Evolutionary conservation across 2,888 invertebrate species (phyloP).

Genomic region (Synergus gifuensis): DNA sequence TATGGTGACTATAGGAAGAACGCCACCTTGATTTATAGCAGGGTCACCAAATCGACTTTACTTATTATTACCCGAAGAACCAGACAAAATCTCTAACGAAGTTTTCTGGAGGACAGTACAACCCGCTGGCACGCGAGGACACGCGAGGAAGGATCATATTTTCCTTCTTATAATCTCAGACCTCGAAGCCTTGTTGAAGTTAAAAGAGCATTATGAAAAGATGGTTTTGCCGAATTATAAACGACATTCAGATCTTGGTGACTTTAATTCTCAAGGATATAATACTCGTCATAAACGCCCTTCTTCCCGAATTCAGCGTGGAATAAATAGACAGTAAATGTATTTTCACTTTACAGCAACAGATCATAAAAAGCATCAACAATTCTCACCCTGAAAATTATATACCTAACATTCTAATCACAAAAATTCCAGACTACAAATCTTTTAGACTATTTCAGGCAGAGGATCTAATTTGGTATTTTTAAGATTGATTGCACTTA

Average conservation of each 20-base stretch:
- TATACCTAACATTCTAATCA: not conserved
- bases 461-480: slow-evolving; percentile 12
- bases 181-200: slow-evolving; percentile 27
- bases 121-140: slow-evolving; percentile 71
- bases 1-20: slow-evolving; percentile 43
- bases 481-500: not conserved
- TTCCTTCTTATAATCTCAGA: slow-evolving; percentile 25
- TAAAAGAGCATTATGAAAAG: slow-evolving; percentile 30
- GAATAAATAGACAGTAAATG: not conserved
- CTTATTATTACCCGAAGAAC: slow-evolving; percentile 48
- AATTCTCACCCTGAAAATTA: not conserved
- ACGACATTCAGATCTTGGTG: not conserved
- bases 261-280: slow-evolving; percentile 28
- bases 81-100: slow-evolving; percentile 44
- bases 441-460: not conserved
- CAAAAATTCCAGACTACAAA: not conserved
- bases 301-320: not conserved
- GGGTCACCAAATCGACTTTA: slow-evolving; percentile 46
- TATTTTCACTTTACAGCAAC: not conserved
- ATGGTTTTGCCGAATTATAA: slow-evolving; percentile 22
- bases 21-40: slow-evolving; percentile 56
- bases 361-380: not conserved
- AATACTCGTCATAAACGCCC: not conserved
- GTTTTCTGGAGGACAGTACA: slow-evolving; percentile 59
- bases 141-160: slow-evolving; percentile 46